phyloP scores from a whole-genome alignment of 2,797 vertebrate species.

The Ispidina picta region DNA sequence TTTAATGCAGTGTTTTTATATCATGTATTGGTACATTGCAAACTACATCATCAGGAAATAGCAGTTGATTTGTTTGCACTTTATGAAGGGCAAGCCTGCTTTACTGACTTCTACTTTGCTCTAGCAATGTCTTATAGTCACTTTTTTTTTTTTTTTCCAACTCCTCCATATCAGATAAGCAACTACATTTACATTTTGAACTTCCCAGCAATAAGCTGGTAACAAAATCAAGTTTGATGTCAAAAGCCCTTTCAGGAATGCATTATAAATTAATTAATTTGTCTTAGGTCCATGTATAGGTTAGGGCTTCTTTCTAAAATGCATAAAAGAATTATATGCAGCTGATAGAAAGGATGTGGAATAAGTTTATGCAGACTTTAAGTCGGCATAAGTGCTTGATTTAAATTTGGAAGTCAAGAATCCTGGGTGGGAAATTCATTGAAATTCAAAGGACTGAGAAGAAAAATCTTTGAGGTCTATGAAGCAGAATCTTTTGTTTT shows the following conservation, averaged over 20 bases:
- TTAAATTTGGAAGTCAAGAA: conserved; percentile 7
- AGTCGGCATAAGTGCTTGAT: not conserved
- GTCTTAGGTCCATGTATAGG: not conserved
- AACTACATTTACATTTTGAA: not conserved
- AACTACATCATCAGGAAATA: not conserved
- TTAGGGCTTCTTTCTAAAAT: not conserved
- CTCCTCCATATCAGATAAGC: not conserved
- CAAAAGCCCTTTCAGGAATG: not conserved
- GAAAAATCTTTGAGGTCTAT: conserved; percentile 10
- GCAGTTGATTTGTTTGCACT: not conserved
- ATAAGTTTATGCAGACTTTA: not conserved
- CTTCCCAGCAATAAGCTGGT: not conserved
- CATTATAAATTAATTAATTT: not conserved
- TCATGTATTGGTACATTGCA: not conserved
- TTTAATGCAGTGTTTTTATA: not conserved
- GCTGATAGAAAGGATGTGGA: not conserved
- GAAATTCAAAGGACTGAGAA: conserved; percentile 5
- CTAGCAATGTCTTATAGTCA: not conserved
- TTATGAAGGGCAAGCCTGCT: not conserved
- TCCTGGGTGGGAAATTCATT: not conserved
- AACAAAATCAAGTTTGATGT: not conserved
- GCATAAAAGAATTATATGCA: not conserved
- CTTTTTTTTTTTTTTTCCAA: not conserved
- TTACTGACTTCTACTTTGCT: not conserved
- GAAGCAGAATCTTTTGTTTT: not conserved